Evolutionary conservation across 2,113 vertebrate species (phyloP).

Genomic region (Gobio gobio): DNA sequence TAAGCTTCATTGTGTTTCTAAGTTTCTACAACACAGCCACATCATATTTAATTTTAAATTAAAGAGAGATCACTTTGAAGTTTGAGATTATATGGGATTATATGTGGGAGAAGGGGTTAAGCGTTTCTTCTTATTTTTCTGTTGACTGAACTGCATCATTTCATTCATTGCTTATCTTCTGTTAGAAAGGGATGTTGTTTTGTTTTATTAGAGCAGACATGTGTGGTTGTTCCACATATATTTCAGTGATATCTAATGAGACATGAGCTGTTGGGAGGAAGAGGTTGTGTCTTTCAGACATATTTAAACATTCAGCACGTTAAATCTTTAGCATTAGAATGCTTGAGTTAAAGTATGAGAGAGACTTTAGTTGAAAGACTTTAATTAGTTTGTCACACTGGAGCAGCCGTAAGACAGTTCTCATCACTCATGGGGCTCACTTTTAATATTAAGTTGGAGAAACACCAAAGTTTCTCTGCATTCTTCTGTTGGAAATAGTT

Average conservation of each 20-base stretch:
- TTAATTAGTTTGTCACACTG: constrained; percentile 38
- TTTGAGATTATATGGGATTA: too few species aligned
- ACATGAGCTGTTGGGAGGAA: not conserved
- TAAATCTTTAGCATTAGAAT: constrained; percentile 15
- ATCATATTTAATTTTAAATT: too few species aligned
- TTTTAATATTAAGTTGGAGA: constrained; percentile 20
- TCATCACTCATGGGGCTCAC: constrained; percentile 39
- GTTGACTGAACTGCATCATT: not conserved
- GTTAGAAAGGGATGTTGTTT: not conserved
- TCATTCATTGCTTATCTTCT: not conserved
- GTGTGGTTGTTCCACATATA: not conserved
- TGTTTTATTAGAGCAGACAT: not conserved
- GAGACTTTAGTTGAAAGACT: constrained; percentile 9
- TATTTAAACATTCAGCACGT: constrained; percentile 1
- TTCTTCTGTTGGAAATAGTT: constrained; percentile 29
- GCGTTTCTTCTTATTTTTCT: not conserved
- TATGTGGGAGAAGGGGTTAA: not conserved
- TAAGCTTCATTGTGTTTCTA: too few species aligned
- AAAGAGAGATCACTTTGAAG: too few species aligned
- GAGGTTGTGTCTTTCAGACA: not conserved
- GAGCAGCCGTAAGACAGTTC: constrained; percentile 25
- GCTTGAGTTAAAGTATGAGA: constrained; percentile 28
- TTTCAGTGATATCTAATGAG: not conserved
- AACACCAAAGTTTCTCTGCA: not conserved
- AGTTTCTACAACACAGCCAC: too few species aligned